Conservation (phyloP, 2,888 invertebrate genomes). For the Pristionchus mayeri region DNA sequence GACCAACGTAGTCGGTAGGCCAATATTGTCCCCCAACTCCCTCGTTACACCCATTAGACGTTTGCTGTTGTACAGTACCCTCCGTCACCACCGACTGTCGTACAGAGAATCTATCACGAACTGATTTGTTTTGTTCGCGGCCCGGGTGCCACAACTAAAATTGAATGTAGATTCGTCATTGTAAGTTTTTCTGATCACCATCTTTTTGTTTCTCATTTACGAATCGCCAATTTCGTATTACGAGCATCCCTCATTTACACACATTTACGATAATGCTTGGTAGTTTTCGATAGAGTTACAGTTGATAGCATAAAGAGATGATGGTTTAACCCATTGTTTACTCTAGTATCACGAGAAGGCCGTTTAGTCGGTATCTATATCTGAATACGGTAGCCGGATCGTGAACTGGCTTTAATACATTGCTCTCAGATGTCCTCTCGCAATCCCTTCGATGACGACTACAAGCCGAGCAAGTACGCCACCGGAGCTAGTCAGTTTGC, state of each 20-base stretch:
- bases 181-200: slow-evolving; percentile 8
- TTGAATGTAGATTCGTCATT: slow-evolving; percentile 1
- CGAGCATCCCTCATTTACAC: background rate
- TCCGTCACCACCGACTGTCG: background rate
- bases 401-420: background rate
- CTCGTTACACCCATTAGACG: background rate
- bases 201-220: background rate
- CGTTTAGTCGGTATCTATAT: slow-evolving; percentile 33
- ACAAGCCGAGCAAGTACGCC: slow-evolving; percentile 31
- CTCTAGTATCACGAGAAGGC: background rate
- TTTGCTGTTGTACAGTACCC: background rate
- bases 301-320: slow-evolving; percentile 24
- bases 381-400: background rate
- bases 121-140: background rate
- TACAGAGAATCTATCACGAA: background rate
- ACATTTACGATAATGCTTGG: slow-evolving; percentile 40
- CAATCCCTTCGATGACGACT: slow-evolving; percentile 49
- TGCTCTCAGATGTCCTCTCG: slow-evolving; percentile 16
- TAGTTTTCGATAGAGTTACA: slow-evolving; percentile 18
- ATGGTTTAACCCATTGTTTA: background rate
- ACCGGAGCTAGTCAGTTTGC: background rate
- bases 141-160: background rate
- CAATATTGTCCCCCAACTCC: background rate
- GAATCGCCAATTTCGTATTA: slow-evolving; percentile 28
- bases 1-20: slow-evolving; percentile 22